Conservation (phyloP, 2,888 invertebrate genomes). For the Therioaphis trifolii region DNA sequence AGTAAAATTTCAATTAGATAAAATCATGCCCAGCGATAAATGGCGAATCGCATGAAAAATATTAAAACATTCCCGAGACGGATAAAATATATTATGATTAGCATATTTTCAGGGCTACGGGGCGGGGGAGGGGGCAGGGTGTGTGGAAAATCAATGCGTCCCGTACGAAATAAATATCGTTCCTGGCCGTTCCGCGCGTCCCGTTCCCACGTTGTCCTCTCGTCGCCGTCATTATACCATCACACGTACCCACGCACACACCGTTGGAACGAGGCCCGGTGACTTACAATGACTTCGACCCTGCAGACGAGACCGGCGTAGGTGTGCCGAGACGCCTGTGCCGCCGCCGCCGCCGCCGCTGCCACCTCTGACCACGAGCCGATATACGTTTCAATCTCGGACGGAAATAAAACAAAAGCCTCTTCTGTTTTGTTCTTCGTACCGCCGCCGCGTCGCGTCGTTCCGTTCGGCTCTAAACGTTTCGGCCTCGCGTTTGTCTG, state of each 20-base stretch:
- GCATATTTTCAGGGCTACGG: too few relatives aligned
- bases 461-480: constrained; percentile 28
- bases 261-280: constrained; percentile 3
- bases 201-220: not conserved
- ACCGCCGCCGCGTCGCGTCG: not conserved
- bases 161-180: not conserved
- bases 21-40: too few relatives aligned
- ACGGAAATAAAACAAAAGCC: constrained; percentile 55
- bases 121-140: too few relatives aligned
- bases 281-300: constrained; percentile 48
- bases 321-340: constrained; percentile 39
- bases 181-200: not conserved
- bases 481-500: constrained; percentile 23
- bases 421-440: not conserved
- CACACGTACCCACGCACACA: not conserved
- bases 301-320: constrained; percentile 13
- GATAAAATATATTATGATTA: too few relatives aligned
- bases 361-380: not conserved
- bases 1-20: too few relatives aligned
- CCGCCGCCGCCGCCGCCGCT: too few relatives aligned
- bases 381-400: constrained; percentile 52
- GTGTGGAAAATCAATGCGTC: too few relatives aligned
- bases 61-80: too few relatives aligned
- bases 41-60: too few relatives aligned
- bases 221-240: not conserved